These are phyloP conservation scores for Pedetes capensis DNA, from an alignment of 2,113 vertebrate species.

Conservation along the genomic window DNA sequence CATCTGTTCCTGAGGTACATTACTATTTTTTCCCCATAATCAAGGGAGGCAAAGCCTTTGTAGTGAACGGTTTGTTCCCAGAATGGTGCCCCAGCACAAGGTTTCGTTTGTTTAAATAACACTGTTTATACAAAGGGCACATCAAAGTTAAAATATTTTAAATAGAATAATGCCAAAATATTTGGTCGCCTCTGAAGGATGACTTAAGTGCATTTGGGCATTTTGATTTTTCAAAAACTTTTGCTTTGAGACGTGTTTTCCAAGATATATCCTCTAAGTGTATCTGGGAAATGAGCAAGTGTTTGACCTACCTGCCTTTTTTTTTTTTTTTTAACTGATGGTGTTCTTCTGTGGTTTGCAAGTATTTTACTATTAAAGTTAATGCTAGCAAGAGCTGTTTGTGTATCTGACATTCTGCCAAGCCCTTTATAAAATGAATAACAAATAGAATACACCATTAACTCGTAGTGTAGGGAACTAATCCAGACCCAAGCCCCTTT, in stretches of 20 bases:
- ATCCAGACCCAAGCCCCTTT: not conserved
- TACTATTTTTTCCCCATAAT: not conserved
- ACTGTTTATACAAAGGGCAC: constrained; percentile 56
- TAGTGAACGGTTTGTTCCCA: constrained; percentile 20
- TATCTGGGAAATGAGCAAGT: constrained; percentile 34
- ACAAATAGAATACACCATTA: not conserved
- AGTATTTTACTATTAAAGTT: constrained; percentile 32
- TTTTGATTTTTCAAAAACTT: constrained; percentile 41
- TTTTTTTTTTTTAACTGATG: not conserved
- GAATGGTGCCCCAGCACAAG: not conserved
- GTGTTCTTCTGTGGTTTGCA: constrained; percentile 42
- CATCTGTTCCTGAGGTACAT: constrained; percentile 3
- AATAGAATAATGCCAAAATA: constrained; percentile 66
- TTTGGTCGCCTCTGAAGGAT: constrained; percentile 53
- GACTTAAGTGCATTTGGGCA: constrained; percentile 52
- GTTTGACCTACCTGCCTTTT: not conserved
- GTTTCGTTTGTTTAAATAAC: constrained; percentile 63
- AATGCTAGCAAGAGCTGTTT: not conserved
- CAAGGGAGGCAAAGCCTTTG: not conserved
- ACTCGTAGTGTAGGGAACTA: not conserved
- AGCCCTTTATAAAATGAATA: not conserved
- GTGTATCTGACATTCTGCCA: not conserved
- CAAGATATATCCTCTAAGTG: not conserved
- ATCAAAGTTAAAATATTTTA: constrained; percentile 68
- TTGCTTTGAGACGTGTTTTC: constrained; percentile 41